Percentiles rank a stretch among this genome's conserved stretches.
phyloP scores from a whole-genome alignment of 2,113 vertebrate genomes.

The Dermatemys mawii region DNA sequence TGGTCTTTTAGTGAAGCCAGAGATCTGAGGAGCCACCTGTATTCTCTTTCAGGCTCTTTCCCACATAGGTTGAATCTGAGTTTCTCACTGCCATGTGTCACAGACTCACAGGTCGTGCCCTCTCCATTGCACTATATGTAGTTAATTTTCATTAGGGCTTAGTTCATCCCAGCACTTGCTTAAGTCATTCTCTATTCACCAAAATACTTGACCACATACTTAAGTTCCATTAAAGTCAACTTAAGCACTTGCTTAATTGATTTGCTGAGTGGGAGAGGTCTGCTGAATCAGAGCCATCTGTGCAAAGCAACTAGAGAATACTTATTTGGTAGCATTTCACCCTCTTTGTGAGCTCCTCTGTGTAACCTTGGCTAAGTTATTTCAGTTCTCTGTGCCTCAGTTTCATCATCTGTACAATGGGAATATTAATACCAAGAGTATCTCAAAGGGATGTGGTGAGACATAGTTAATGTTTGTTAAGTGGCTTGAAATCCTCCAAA shows the following conservation, averaged over 20 bases:
- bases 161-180: background rate
- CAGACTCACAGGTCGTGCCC: no score
- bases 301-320: background rate
- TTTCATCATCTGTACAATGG: background rate
- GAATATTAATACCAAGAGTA: background rate
- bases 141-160: background rate
- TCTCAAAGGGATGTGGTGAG: background rate
- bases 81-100: background rate
- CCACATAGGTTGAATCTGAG: background rate
- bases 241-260: background rate
- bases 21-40: background rate
- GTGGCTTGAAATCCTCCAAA: background rate
- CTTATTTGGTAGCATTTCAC: background rate
- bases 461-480: background rate
- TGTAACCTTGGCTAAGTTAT: fast-evolving
- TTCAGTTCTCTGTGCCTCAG: background rate
- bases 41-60: background rate
- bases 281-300: background rate
- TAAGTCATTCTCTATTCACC: background rate
- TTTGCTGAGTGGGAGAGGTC: background rate
- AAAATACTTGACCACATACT: background rate
- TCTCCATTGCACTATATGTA: background rate
- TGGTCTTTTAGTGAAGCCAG: background rate
- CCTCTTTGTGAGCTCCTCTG: background rate
- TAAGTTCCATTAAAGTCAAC: background rate